A percentile compares a stretch with the other conserved stretches of the same genome.
phyloP scores from a whole-genome alignment of 2,888 invertebrate species.

The Heliconius hortense region DNA sequence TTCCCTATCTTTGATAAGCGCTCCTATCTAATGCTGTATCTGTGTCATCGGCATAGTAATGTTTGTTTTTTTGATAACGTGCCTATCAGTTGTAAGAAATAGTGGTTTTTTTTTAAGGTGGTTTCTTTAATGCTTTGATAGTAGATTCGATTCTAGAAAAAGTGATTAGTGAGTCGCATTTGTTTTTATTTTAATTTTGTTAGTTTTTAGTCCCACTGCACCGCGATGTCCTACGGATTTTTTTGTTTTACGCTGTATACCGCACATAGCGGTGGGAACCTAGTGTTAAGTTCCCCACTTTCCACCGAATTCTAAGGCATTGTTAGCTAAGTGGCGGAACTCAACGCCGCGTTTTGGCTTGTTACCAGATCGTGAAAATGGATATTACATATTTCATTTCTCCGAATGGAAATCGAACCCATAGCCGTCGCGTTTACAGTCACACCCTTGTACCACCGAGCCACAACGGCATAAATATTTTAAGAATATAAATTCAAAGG shows the following conservation, averaged over 20 bases:
- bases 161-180: not conserved
- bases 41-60: slow-evolving; percentile 23
- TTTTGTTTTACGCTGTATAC: too few relatives aligned
- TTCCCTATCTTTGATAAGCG: slow-evolving; percentile 7
- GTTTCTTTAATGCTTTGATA: not conserved
- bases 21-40: slow-evolving; percentile 23
- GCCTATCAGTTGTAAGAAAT: not conserved
- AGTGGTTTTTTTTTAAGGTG: not conserved
- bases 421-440: not conserved
- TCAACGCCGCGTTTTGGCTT: not conserved
- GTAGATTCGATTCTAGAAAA: not conserved
- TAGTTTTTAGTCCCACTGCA: too few relatives aligned
- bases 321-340: too few relatives aligned
- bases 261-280: not conserved
- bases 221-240: too few relatives aligned
- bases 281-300: not conserved
- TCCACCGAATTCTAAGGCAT: too few relatives aligned
- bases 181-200: too few relatives aligned
- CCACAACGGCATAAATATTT: not conserved
- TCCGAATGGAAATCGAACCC: not conserved
- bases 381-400: not conserved
- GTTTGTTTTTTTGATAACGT: slow-evolving; percentile 17
- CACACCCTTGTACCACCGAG: too few relatives aligned
- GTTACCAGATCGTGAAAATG: not conserved
- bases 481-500: not conserved